phyloP scores from a whole-genome alignment of 1,140 invertebrate genomes.

The Brachionus calyciflorus region DNA sequence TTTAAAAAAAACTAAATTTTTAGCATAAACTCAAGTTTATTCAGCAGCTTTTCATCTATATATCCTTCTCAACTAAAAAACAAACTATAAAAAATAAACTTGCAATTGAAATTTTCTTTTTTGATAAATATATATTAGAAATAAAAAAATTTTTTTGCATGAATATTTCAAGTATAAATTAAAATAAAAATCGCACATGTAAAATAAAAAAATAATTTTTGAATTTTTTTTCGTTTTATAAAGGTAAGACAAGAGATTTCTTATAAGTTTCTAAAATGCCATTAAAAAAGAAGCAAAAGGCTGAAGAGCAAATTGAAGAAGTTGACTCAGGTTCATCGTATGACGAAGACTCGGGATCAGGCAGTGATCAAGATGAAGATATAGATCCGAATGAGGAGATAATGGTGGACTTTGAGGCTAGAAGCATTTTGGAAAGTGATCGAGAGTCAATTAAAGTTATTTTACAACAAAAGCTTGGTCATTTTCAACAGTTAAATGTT shows the following conservation, averaged over 20 bases:
- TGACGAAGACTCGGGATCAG: constrained; percentile 18
- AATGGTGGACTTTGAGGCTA: constrained; percentile 35
- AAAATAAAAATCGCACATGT: constrained; percentile 14
- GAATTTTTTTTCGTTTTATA: neutral
- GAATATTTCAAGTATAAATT: neutral
- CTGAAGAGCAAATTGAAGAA: neutral
- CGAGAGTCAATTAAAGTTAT: constrained; percentile 28
- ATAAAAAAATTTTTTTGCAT: neutral
- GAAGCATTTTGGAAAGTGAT: neutral
- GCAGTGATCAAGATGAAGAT: neutral
- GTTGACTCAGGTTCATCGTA: neutral
- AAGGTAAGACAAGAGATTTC: too few species aligned
- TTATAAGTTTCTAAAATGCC: neutral
- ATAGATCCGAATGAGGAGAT: constrained; percentile 16
- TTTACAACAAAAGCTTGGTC: constrained; percentile 14
- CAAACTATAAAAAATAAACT: too few species aligned
- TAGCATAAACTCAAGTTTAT: neutral
- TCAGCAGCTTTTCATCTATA: too few species aligned
- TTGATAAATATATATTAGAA: too few species aligned
- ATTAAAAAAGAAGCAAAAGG: constrained; percentile 22
- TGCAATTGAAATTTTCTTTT: too few species aligned
- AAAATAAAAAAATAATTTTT: too few species aligned
- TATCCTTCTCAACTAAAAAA: too few species aligned
- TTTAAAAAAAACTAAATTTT: too few species aligned
- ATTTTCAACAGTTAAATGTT: constrained; percentile 25